These are phyloP conservation scores for Botia almorhae DNA, from an alignment of 2,797 vertebrate genomes.

Conservation along the genomic window DNA sequence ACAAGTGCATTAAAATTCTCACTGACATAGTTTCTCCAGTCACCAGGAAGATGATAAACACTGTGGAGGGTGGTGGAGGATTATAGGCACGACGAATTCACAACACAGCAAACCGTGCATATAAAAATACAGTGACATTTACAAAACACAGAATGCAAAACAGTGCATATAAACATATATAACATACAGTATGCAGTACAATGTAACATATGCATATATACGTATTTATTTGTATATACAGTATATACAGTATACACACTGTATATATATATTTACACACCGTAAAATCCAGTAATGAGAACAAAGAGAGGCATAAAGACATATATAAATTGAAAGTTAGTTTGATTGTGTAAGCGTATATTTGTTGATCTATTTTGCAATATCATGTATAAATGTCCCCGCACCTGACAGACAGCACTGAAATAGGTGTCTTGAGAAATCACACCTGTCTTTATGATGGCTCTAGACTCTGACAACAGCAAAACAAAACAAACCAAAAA, in stretches of 20 bases:
- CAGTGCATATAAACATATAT: too few relatives aligned
- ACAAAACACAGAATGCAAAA: not conserved
- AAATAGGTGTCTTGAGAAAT: not conserved
- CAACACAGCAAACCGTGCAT: not conserved
- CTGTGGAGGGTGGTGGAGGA: not conserved
- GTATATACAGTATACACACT: too few relatives aligned
- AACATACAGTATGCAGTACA: too few relatives aligned
- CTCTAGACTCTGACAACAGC: not conserved
- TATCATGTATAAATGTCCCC: not conserved
- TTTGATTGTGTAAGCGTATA: too few relatives aligned
- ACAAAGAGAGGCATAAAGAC: too few relatives aligned
- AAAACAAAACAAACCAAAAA: too few relatives aligned
- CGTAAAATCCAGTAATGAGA: too few relatives aligned
- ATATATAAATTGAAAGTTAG: too few relatives aligned
- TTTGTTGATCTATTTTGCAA: too few relatives aligned
- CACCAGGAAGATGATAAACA: not conserved
- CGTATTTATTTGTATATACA: too few relatives aligned
- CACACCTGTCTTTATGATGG: not conserved
- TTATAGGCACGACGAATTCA: not conserved
- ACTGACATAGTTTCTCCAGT: slow-evolving; percentile 17
- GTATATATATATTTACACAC: too few relatives aligned
- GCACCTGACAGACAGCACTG: not conserved
- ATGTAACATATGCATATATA: too few relatives aligned
- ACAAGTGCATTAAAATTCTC: slow-evolving; percentile 21
- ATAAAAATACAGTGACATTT: not conserved